A percentile compares a stretch with the other conserved stretches of the same genome.
These are phyloP conservation scores for Lingula anatina DNA, from an alignment of 2,888 invertebrate species.

Conservation along the genomic window DNA sequence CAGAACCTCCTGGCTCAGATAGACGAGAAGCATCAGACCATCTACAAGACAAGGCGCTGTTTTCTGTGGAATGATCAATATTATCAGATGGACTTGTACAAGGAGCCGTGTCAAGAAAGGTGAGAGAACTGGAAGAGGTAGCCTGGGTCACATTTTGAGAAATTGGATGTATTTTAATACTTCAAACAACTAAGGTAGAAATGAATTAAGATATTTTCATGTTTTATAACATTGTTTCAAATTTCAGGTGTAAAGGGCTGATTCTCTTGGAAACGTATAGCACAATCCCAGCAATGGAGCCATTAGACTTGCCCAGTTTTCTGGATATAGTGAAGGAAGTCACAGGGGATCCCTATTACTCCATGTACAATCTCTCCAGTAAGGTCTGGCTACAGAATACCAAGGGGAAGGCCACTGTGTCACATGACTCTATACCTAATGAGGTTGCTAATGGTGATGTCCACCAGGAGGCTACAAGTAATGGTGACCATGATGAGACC, in stretches of 20 bases:
- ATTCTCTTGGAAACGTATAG: conserved; percentile 92
- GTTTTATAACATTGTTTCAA: background rate
- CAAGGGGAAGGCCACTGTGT: too few species aligned
- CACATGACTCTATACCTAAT: too few species aligned
- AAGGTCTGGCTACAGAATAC: conserved; percentile 66
- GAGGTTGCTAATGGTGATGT: too few species aligned
- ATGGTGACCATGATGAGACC: too few species aligned
- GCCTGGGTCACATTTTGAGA: too few species aligned
- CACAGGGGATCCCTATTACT: conserved; percentile 87
- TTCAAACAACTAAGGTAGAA: too few species aligned
- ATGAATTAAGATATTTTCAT: too few species aligned
- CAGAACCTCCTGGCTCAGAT: conserved; percentile 72
- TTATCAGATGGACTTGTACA: conserved; percentile 94
- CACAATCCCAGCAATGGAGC: conserved; percentile 62
- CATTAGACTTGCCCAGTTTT: conserved; percentile 68
- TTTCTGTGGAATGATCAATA: conserved; percentile 96
- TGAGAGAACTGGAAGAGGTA: too few species aligned
- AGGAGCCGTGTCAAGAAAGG: conserved; percentile 57
- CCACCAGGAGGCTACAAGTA: too few species aligned
- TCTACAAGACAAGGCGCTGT: conserved; percentile 89
- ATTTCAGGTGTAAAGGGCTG: conserved; percentile 75
- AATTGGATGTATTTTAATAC: too few species aligned
- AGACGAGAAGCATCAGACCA: conserved; percentile 88
- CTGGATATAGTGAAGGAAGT: conserved; percentile 82
- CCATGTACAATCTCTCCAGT: conserved; percentile 93